phyloP scores from a whole-genome alignment of 2,888 invertebrate species.

The Sthenelais limicola region DNA sequence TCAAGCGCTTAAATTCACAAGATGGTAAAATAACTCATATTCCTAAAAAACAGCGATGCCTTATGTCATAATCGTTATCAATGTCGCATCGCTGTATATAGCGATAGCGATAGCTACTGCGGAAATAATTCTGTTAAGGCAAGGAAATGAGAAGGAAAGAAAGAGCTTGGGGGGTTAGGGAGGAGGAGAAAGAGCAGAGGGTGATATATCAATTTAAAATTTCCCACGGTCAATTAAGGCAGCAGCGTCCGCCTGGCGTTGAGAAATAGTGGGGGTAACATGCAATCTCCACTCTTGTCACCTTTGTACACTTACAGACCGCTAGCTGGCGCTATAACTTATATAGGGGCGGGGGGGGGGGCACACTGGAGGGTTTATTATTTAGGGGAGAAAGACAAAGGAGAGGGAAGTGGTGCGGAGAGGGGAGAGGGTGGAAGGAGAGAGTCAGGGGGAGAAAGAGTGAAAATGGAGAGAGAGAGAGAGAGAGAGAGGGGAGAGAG shows the following conservation, averaged over 20 bases:
- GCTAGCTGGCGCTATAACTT: no score
- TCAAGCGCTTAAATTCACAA: no score
- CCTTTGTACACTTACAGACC: constrained; percentile 2
- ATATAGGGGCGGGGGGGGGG: background rate
- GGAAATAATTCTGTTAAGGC: no score
- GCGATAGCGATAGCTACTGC: no score
- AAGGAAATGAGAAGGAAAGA: background rate
- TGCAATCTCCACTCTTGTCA: background rate
- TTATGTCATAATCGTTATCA: no score
- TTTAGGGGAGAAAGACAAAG: background rate
- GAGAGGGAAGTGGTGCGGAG: background rate
- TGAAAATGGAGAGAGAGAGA: background rate
- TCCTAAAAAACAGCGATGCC: no score
- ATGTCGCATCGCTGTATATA: no score
- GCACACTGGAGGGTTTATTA: background rate
- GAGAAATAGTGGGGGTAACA: background rate
- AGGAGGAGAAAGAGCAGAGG: background rate
- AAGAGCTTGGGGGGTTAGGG: background rate
- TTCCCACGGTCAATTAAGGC: no score
- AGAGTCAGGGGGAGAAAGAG: background rate
- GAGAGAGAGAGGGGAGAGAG: background rate
- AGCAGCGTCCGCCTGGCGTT: no score
- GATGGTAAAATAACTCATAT: no score
- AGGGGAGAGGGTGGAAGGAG: background rate
- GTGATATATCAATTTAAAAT: background rate